These are phyloP conservation scores for Notolabrus celidotus DNA, from an alignment of 2,797 vertebrate genomes.

Conservation along the genomic window DNA sequence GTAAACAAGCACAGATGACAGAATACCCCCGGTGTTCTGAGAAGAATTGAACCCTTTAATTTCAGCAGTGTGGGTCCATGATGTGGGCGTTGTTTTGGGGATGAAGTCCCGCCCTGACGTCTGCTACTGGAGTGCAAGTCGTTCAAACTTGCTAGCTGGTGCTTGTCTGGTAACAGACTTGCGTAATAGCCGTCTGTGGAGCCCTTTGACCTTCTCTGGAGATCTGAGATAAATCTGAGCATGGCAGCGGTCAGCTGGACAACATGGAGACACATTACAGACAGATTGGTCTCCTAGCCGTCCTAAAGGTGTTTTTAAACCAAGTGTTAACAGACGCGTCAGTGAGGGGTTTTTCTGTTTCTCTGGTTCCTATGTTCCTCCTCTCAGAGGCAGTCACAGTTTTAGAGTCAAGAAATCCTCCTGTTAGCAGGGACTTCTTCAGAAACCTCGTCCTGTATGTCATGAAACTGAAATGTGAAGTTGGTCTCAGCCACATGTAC, in stretches of 20 bases:
- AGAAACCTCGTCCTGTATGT: no score
- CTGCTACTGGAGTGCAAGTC: not conserved
- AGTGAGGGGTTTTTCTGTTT: not conserved
- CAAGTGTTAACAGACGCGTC: not conserved
- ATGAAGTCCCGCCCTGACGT: not conserved
- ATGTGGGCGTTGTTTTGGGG: no score
- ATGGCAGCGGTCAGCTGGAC: not conserved
- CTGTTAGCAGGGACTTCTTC: no score
- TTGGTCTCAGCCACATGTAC: not conserved
- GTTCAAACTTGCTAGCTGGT: not conserved
- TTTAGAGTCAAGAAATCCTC: no score
- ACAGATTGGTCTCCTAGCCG: not conserved
- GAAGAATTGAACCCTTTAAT: no score
- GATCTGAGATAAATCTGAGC: not conserved
- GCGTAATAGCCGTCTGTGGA: not conserved
- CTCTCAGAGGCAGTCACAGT: not conserved
- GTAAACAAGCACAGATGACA: no score
- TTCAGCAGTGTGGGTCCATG: no score
- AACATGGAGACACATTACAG: not conserved
- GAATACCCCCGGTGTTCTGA: no score
- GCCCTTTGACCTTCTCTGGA: not conserved
- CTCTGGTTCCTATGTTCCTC: not conserved
- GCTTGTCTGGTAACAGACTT: not conserved
- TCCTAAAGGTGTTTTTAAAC: not conserved
- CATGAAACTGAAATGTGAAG: no score